Conservation (phyloP, 64 coral and sea anemone genomes). For the Platygyra sinensis region DNA sequence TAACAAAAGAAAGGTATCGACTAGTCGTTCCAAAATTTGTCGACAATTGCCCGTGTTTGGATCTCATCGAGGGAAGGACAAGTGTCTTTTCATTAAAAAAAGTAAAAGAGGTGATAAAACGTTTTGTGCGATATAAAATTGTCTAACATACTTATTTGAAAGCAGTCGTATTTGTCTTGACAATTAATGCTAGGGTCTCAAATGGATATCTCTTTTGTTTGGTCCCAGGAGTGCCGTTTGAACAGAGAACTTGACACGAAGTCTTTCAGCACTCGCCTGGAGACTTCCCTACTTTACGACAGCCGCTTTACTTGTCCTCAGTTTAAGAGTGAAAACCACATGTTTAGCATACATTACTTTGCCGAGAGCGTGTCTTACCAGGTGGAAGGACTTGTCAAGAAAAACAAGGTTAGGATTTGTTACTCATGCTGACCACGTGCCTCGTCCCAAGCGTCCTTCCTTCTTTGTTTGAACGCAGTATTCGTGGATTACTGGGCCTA, state of each 20-base stretch:
- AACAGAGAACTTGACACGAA: constrained; percentile 66
- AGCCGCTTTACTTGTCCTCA: constrained; percentile 49
- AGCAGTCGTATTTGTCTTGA: neutral
- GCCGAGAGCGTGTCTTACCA: constrained; percentile 81
- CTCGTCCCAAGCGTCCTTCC: no score
- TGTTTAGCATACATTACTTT: constrained; percentile 77
- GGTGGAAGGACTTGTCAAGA: constrained; percentile 68
- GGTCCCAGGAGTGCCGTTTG: constrained; percentile 70
- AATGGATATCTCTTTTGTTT: neutral
- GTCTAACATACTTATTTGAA: neutral
- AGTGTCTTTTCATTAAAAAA: constrained; percentile 75
- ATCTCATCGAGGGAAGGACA: constrained; percentile 74
- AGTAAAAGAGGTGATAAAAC: constrained; percentile 71
- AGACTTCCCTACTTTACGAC: constrained; percentile 37
- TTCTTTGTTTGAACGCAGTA: no score
- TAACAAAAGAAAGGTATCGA: constrained; percentile 79
- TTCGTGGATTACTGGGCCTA: no score
- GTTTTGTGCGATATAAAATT: neutral
- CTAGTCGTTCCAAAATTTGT: constrained; percentile 75
- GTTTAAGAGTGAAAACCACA: constrained; percentile 23
- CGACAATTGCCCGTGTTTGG: constrained; percentile 78
- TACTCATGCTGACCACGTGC: no score
- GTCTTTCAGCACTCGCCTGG: constrained; percentile 65
- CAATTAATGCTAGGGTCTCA: neutral
- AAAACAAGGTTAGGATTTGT: constrained; percentile 83